phyloP scores from a whole-genome alignment of 2,888 invertebrate genomes.

The Drosophila paracracens region DNA sequence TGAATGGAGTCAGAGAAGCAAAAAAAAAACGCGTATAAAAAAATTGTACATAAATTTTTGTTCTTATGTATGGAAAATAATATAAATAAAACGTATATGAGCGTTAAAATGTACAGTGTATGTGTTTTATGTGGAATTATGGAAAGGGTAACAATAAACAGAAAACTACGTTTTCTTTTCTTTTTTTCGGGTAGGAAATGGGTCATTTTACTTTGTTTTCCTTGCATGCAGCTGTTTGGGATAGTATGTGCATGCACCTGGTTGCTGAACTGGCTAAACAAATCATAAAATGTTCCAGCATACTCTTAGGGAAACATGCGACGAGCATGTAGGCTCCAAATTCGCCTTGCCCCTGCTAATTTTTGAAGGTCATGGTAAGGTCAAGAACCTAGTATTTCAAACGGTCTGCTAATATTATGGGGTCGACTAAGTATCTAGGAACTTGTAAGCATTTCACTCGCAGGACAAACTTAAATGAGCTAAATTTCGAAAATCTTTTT shows the following conservation, averaged over 20 bases:
- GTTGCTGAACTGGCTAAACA: background rate
- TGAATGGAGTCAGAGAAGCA: constrained; percentile 21
- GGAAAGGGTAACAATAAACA: background rate
- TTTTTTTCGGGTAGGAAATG: background rate
- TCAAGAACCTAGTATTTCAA: background rate
- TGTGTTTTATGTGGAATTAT: constrained; percentile 24
- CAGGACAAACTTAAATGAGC: background rate
- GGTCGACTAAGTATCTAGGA: background rate
- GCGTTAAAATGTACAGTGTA: constrained; percentile 41
- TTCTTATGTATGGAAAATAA: constrained; percentile 73
- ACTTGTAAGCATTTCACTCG: background rate
- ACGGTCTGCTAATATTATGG: background rate
- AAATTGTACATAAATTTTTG: constrained; percentile 72
- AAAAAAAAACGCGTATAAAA: constrained; percentile 29
- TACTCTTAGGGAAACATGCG: background rate
- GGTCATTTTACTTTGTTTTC: background rate
- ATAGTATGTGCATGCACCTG: constrained; percentile 1
- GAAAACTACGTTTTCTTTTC: background rate
- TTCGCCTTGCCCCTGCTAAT: no score
- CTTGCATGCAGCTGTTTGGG: background rate
- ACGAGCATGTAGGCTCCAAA: background rate
- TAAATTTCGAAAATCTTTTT: background rate
- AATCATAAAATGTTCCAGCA: background rate
- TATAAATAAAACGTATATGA: constrained; percentile 75
- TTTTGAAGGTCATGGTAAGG: background rate